Evolutionary conservation across 2,888 invertebrate species (phyloP).

Genomic region (Penaeus monodon): DNA sequence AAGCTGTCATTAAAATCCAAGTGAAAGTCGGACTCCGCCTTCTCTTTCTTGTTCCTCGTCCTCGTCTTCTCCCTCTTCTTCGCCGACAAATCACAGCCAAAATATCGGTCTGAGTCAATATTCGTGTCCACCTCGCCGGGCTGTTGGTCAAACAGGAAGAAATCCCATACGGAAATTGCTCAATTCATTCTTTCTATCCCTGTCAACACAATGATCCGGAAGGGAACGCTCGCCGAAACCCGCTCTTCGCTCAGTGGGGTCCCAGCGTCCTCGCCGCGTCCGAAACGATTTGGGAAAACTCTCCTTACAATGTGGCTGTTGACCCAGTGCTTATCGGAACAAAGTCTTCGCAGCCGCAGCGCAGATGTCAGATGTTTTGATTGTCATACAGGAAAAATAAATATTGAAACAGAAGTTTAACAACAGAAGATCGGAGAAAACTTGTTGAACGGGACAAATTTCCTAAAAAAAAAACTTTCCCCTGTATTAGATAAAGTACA

Average conservation of each 20-base stretch:
- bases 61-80: no score
- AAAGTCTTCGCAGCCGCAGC: constrained; percentile 9
- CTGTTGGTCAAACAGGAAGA: constrained; percentile 37
- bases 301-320: neutral
- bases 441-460: neutral
- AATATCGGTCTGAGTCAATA: no score
- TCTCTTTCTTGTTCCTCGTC: no score
- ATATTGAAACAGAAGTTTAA: constrained; percentile 9
- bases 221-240: constrained; percentile 11
- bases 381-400: constrained; percentile 23
- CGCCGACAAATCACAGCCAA: no score
- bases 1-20: no score
- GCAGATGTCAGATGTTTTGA: constrained; percentile 41
- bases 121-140: neutral
- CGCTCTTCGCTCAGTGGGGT: constrained; percentile 8
- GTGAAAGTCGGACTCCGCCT: no score
- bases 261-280: neutral
- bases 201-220: constrained; percentile 35
- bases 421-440: neutral
- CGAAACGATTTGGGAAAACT: neutral
- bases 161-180: constrained; percentile 40
- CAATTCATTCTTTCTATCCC: constrained; percentile 43
- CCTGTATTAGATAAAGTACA: no score
- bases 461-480: neutral
- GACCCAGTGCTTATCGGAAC: constrained; percentile 21